Evolutionary conservation across 2,113 vertebrate species (phyloP).

Genomic region (Muscicapa adusta): DNA sequence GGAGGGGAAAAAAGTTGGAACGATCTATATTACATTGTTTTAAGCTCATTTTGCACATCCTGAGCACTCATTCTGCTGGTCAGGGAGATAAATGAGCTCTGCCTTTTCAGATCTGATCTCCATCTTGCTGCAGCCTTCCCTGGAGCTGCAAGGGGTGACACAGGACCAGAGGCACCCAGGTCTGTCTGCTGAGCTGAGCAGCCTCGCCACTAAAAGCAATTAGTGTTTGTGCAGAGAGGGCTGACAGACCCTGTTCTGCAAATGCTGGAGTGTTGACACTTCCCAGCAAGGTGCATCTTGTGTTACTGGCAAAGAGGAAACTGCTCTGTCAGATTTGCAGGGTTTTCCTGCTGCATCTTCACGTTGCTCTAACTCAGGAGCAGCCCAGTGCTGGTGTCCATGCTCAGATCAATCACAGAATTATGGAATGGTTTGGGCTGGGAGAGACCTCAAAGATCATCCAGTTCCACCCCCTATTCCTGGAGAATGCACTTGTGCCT

Average conservation of each 20-base stretch:
- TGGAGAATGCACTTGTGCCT: conserved; percentile 33
- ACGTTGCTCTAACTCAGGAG: neutral
- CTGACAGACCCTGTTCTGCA: neutral
- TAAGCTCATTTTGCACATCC: neutral
- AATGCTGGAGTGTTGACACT: neutral
- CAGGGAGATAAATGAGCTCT: neutral
- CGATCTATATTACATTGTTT: neutral
- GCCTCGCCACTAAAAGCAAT: neutral
- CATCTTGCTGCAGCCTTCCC: neutral
- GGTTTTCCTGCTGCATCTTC: neutral
- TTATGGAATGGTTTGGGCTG: neutral
- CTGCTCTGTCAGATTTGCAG: neutral
- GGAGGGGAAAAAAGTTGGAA: neutral
- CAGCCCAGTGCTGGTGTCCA: neutral
- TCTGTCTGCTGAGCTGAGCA: neutral
- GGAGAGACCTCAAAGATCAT: neutral
- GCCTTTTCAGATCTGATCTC: neutral
- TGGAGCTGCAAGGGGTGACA: neutral
- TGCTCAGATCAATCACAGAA: neutral
- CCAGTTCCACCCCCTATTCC: neutral
- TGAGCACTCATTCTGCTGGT: neutral
- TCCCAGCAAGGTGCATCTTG: neutral
- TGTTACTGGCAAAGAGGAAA: neutral
- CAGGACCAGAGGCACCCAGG: neutral
- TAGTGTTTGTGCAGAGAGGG: rapidly evolving